Base-by-base conservation (phyloP, 2,888 invertebrate genomes). In the Aspidapion aeneum region DNA sequence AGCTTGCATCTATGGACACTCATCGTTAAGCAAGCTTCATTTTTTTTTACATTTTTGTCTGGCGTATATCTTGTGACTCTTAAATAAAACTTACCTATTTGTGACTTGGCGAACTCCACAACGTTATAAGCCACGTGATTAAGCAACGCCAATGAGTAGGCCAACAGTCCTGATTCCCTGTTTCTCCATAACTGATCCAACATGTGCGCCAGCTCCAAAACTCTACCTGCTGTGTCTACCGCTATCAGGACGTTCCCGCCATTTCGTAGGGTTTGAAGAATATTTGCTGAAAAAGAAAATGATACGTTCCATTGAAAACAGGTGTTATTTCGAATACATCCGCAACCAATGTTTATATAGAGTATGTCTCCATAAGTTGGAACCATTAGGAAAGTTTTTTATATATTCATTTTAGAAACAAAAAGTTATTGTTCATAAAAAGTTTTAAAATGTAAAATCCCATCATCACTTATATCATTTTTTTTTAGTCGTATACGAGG, bases 51-150 rank as follows among this genome's bases (percentile, higher is more conserved):
- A n/a, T n/a, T n/a, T n/a, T n/a, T n/a, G n/a, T n/a, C n/a, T n/a
- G n/a, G n/a, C n/a, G n/a, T n/a, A n/a, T n/a, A n/a, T n/a, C n/a
- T n/a, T n/a, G n/a, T n/a, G n/a, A n/a, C n/a, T n/a, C n/a, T n/a
- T n/a, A n/a, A n/a, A n/a, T n/a, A n/a, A 48, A 56, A 57, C 60
- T 64, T 57, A 67, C 66, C 66, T 70, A 99, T 96, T 86, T 92
- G 96, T 0, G 96, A 96, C 79, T 98, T 99, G 1, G 99, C 98
- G 81, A 98, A 98, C 80, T 98, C 98, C 1, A 98, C 94, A 0
- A 98, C 98, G 77, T 98, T 98, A 75, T 97, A 98, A 77, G 96
- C 95, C 64, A 99, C 97, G 77, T 98, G 97, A 72, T 94, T 98
- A 1, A 99, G 82, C 61, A 99, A 82, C 0, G 96, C 94, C 58